Evolutionary conservation across 2,797 vertebrate species (phyloP), one percentile per base, ranked within the genome.

Genomic region (Pogoniulus pusillus): DNA sequence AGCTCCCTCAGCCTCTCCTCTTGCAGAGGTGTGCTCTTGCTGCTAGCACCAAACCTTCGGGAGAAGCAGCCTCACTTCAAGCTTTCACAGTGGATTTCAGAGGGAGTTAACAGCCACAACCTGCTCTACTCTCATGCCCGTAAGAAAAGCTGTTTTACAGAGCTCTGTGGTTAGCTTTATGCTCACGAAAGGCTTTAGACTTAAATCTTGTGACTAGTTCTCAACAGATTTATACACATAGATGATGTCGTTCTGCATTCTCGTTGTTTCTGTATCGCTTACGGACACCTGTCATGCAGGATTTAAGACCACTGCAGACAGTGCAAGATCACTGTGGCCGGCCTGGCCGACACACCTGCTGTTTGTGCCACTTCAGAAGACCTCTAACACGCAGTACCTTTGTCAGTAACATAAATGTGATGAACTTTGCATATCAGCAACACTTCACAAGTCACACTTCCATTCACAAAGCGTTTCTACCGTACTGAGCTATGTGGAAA

Each of bases 241-340:
- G 24, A 39, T 54, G 43, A 22, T 32, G 15, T 18, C 43, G 5
- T 19, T 51, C 26, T 23, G 41, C 16, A 29, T 10, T 53, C 12
- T 6, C 64, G 27, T 27, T 10, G 65, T 85, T 77, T 32, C 54
- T 60, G 13, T 20, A 60, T 76, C 39, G 3, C 24, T 41, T 37
- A 16, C 34, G 29, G 30, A 74, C 54, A 35, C 49, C 47, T 17
- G 20, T 59, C 76, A 15, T 0, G 0, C 1, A 1, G 17, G 41
- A 49, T 45, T 63, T 64, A 19, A 2, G 0, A 64, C 32, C 7
- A 1, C 39, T 30, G 35, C 16, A n/a, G 49, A 18, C 8, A 9
- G 73, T 16, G 51, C 8, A 59, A 57, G 26, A 22, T 6, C 4
- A 1, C 59, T 43, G n/a, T 10, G 51, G 55, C 58, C 23, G 9